Conservation (phyloP, 2,113 vertebrate species). For the Mesoclemmys tuberculata region DNA sequence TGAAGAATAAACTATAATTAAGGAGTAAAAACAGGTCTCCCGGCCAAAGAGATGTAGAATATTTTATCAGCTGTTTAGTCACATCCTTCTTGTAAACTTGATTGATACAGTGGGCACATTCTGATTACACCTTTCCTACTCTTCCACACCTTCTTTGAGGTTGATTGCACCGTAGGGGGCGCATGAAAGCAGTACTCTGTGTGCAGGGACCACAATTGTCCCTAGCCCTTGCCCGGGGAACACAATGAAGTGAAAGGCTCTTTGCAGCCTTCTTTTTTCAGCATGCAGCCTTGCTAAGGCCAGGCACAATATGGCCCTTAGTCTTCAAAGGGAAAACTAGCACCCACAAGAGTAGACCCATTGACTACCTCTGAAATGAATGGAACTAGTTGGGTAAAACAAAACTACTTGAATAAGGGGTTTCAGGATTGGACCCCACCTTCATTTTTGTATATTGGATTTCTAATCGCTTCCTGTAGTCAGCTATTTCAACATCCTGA, state of each 20-base stretch:
- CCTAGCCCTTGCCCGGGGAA: not conserved
- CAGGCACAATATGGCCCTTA: not conserved
- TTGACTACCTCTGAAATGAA: accelerated
- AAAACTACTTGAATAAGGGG: not conserved
- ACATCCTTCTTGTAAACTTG: not conserved
- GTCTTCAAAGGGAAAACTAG: not conserved
- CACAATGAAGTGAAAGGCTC: not conserved
- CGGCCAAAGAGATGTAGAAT: not conserved
- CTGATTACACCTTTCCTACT: not conserved
- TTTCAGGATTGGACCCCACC: not conserved
- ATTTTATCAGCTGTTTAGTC: not conserved
- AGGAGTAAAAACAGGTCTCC: not conserved
- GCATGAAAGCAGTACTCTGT: not conserved
- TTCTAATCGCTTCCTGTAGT: not conserved
- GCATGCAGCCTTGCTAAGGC: not conserved
- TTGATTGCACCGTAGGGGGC: not conserved
- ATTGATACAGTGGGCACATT: not conserved
- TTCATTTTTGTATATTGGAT: not conserved
- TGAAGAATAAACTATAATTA: not conserved
- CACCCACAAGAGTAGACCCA: not conserved
- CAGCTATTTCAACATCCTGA: not conserved
- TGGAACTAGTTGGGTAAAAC: not conserved
- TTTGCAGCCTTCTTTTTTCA: not conserved
- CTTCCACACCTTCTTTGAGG: not conserved
- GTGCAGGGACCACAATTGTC: not conserved